Evolutionary conservation across 2,797 vertebrate species (phyloP).

Genomic region (Huso huso): DNA sequence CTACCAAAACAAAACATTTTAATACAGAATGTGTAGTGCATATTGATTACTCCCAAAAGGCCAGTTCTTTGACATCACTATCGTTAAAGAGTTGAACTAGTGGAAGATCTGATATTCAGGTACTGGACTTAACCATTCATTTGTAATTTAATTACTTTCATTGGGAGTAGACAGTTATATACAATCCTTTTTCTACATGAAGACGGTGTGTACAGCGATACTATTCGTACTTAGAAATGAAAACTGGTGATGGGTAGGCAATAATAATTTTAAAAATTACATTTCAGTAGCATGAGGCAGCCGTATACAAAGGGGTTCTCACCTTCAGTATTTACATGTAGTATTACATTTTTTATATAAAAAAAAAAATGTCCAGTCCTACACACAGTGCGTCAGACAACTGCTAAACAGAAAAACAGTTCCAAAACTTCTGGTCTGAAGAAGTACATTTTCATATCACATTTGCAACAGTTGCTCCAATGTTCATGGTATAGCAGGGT

Average conservation of each 20-base stretch:
- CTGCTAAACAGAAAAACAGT: slow-evolving; percentile 28
- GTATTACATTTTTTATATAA: slow-evolving; percentile 32
- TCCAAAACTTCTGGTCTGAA: no score
- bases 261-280: slow-evolving; percentile 2
- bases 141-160: slow-evolving; percentile 15
- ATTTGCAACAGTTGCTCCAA: slow-evolving; percentile 13
- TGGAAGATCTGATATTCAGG: slow-evolving; percentile 42
- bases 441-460: slow-evolving; percentile 23
- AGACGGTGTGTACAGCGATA: slow-evolving; percentile 35
- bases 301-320: slow-evolving; percentile 16
- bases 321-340: slow-evolving; percentile 28
- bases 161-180: slow-evolving; percentile 25
- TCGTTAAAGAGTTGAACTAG: slow-evolving; percentile 17
- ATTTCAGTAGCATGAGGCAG: slow-evolving; percentile 8
- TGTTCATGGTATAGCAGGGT: no score
- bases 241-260: slow-evolving; percentile 27
- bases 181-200: slow-evolving; percentile 43
- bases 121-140: neutral
- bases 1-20: slow-evolving; percentile 49
- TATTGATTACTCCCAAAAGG: slow-evolving; percentile 58
- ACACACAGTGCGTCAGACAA: slow-evolving; percentile 46
- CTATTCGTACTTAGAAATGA: slow-evolving; percentile 24
- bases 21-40: slow-evolving; percentile 46
- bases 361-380: slow-evolving; percentile 24
- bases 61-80: slow-evolving; percentile 44